phyloP scores from a whole-genome alignment of 2,888 invertebrate species.

The Pollenia amentaria region DNA sequence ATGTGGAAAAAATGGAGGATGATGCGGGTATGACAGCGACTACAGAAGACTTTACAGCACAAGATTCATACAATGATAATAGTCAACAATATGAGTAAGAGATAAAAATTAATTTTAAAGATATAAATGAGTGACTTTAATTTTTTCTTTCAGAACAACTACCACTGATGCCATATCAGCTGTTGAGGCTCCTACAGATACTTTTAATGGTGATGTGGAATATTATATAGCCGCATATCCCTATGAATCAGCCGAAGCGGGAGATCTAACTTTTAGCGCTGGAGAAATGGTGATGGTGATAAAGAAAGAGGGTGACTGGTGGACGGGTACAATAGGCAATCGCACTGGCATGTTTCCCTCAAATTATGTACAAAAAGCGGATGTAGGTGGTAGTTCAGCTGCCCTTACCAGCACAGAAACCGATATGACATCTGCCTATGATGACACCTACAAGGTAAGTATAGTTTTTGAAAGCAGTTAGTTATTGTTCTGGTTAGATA shows the following conservation, averaged over 20 bases:
- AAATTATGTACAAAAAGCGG: constrained; percentile 95
- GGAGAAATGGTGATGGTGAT: constrained; percentile 95
- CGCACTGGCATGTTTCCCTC: constrained; percentile 97
- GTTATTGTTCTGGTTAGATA: constrained; percentile 44
- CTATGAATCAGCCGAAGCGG: constrained; percentile 94
- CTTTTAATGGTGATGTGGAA: constrained; percentile 86
- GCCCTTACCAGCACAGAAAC: constrained; percentile 54
- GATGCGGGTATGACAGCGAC: constrained; percentile 66
- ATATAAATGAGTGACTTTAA: neutral
- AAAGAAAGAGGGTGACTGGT: constrained; percentile 98
- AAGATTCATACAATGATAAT: constrained; percentile 82
- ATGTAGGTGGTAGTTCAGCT: constrained; percentile 83
- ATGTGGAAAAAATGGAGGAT: constrained; percentile 91
- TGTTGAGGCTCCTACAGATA: constrained; percentile 76
- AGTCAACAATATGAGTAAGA: constrained; percentile 86
- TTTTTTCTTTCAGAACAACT: constrained; percentile 45
- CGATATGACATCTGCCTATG: constrained; percentile 67
- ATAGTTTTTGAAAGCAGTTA: neutral
- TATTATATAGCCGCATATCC: constrained; percentile 96
- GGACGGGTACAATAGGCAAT: constrained; percentile 95
- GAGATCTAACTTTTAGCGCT: constrained; percentile 94
- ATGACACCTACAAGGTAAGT: constrained; percentile 74
- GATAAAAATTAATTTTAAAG: neutral
- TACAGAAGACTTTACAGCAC: constrained; percentile 72
- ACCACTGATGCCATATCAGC: constrained; percentile 73